Percentiles rank a stretch among this genome's conserved stretches.
These are phyloP conservation scores for Microcebus lehilahytsara DNA, from an alignment of 2,113 vertebrate genomes.

Conservation along the genomic window DNA sequence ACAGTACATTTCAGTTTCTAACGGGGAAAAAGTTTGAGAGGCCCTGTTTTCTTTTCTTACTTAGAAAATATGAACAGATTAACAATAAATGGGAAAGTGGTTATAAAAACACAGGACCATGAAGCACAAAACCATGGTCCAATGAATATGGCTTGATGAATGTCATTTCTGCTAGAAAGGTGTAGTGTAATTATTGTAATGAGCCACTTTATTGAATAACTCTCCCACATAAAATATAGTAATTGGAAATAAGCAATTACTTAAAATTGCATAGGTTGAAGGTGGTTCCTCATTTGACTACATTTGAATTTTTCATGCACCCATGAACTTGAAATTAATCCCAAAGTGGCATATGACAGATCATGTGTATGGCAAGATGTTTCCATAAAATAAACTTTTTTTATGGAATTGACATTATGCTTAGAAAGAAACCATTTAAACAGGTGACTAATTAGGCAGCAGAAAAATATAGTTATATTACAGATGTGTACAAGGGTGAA, in stretches of 20 bases:
- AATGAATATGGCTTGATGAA: conserved; percentile 31
- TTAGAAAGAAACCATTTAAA: conserved; percentile 27
- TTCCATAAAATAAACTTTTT: conserved; percentile 43
- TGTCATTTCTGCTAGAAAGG: conserved; percentile 42
- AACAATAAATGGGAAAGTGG: conserved; percentile 27
- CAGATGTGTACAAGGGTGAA: background rate
- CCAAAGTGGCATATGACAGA: background rate
- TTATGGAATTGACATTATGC: background rate
- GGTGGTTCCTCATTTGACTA: conserved; percentile 42
- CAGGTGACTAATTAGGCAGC: background rate
- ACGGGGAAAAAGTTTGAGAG: background rate
- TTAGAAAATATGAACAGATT: conserved; percentile 21
- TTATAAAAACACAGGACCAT: conserved; percentile 15
- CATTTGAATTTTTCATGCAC: conserved; percentile 60
- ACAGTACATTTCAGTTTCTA: background rate
- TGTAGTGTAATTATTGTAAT: conserved; percentile 52
- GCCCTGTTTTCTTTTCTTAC: background rate
- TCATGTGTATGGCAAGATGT: background rate
- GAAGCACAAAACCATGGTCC: conserved; percentile 13
- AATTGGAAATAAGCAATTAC: conserved; percentile 68
- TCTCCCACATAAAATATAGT: conserved; percentile 50
- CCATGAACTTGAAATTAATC: conserved; percentile 60
- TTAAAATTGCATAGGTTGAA: conserved; percentile 65
- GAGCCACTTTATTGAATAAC: conserved; percentile 51
- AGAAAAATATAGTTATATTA: background rate